Conservation (phyloP, 2,797 vertebrate genomes). For the Morelia viridis region DNA sequence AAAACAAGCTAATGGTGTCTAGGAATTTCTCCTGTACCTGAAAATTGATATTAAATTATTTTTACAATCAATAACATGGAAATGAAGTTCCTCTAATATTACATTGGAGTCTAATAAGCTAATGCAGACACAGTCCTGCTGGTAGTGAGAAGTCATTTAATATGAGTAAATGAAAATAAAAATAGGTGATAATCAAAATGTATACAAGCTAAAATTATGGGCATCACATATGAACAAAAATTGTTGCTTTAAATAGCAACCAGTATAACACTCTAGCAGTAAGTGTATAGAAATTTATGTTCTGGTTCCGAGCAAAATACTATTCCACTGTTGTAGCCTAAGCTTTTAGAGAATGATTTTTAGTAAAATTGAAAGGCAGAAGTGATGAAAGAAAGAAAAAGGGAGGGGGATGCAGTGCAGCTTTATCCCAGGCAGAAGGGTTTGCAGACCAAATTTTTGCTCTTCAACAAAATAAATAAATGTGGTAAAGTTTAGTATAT, state of each 20-base stretch:
- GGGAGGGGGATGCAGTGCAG: too few species aligned
- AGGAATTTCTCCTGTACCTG: constrained; percentile 51
- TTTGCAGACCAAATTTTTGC: too few species aligned
- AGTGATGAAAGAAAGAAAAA: too few species aligned
- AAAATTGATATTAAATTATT: constrained; percentile 49
- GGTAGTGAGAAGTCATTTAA: constrained; percentile 10
- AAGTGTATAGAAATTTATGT: background rate
- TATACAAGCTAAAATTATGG: constrained; percentile 21
- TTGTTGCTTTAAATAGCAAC: background rate
- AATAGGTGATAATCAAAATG: constrained; percentile 46
- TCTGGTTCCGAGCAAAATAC: background rate
- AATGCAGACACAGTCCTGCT: constrained; percentile 15
- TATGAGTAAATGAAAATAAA: constrained; percentile 40
- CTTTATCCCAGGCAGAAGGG: too few species aligned
- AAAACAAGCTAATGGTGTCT: constrained; percentile 46
- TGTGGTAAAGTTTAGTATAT: too few species aligned
- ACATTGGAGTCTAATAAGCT: constrained; percentile 20
- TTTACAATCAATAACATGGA: constrained; percentile 46
- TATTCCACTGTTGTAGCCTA: background rate
- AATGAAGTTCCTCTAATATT: constrained; percentile 38
- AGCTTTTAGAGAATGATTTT: too few species aligned
- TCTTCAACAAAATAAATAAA: too few species aligned
- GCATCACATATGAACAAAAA: constrained; percentile 10
- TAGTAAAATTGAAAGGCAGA: too few species aligned
- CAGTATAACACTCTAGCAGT: background rate